Percentiles rank a stretch among this genome's conserved stretches.
These are phyloP conservation scores for Andrena praecox DNA, from an alignment of 2,888 invertebrate species.

Conservation along the genomic window DNA sequence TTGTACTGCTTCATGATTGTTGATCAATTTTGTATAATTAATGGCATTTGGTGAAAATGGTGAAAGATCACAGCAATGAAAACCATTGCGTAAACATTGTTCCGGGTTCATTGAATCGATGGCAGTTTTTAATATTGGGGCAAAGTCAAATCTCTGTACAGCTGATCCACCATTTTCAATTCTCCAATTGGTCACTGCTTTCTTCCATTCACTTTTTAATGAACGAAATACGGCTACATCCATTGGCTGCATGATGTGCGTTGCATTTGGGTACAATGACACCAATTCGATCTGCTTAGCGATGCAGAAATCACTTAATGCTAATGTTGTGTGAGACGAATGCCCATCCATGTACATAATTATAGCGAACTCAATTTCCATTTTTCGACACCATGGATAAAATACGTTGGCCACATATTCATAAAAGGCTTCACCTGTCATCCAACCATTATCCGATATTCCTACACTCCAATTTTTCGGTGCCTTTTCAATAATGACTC, in stretches of 20 bases:
- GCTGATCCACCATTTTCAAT: not conserved
- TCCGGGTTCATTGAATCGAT: not conserved
- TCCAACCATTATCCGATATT: not conserved
- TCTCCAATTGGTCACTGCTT: not conserved
- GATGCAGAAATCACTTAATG: not conserved
- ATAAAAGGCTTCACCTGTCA: constrained; percentile 7
- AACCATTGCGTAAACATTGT: not conserved
- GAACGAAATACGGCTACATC: not conserved
- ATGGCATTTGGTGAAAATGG: not conserved
- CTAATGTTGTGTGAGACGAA: not conserved
- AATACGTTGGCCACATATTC: constrained; percentile 3
- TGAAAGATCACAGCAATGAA: not conserved
- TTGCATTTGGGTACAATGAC: not conserved
- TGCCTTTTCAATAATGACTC: not conserved
- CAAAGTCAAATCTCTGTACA: not conserved
- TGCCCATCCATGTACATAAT: constrained; percentile 8
- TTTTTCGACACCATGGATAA: not conserved
- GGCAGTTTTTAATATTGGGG: not conserved
- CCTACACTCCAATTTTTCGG: not conserved
- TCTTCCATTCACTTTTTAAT: not conserved
- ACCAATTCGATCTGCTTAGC: not conserved
- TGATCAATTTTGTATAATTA: not conserved
- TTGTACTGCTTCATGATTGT: not conserved
- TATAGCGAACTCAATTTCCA: not conserved
- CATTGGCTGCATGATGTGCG: not conserved